phyloP scores from a whole-genome alignment of 2,113 vertebrate genomes.

The Macaca mulatta region DNA sequence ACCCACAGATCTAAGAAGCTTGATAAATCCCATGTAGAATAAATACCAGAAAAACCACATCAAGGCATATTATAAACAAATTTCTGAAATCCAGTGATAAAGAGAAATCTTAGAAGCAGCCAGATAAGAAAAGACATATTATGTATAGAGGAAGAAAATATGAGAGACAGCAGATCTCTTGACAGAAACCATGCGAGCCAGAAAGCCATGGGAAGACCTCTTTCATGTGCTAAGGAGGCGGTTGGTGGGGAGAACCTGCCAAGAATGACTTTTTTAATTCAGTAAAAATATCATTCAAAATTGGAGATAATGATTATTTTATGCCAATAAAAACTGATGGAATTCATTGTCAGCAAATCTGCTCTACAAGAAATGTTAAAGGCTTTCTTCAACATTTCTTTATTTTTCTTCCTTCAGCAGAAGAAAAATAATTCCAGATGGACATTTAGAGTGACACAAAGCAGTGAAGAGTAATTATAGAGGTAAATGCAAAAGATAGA shows the following conservation, averaged over 20 bases:
- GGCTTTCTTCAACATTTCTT: not conserved
- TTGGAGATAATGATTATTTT: not conserved
- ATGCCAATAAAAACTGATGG: slow-evolving; percentile 5
- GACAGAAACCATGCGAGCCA: not conserved
- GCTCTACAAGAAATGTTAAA: not conserved
- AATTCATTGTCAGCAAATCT: not conserved
- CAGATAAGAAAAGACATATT: not conserved
- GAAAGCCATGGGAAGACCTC: not conserved
- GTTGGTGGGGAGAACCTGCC: not conserved
- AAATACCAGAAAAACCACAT: not conserved
- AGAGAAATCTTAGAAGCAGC: not conserved
- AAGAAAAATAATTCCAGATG: not conserved
- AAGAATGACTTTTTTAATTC: not conserved
- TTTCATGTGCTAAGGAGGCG: not conserved
- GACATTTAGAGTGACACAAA: not conserved
- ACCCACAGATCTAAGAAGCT: not conserved
- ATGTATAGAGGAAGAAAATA: not conserved
- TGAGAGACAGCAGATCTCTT: not conserved
- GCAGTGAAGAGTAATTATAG: not conserved
- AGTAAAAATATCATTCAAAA: not conserved
- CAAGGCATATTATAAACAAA: not conserved
- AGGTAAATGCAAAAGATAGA: not conserved
- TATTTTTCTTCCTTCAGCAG: not conserved
- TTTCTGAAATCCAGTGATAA: not conserved
- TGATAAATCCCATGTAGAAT: not conserved